Base-by-base conservation (phyloP, 1,140 invertebrate species). In the silkworm (Bombyx mori) region DNA sequence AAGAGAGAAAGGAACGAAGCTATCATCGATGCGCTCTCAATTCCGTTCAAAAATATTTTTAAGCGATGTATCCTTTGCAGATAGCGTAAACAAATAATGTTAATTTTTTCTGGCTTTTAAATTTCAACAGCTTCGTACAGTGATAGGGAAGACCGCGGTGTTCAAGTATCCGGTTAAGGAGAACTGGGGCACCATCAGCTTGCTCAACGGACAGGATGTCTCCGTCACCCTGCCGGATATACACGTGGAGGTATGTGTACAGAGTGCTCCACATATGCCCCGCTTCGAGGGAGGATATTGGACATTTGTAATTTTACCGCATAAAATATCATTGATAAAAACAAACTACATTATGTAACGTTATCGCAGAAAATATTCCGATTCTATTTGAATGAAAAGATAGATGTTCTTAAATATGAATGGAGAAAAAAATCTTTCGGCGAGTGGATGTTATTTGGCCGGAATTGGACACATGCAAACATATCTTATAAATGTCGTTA, bases 141-240 rank as follows among this genome's bases (percentile, higher is more conserved):
- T 66, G 22, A 68, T 81, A 42, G 74, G 68, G 8, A 53, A 69
- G 1, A 51, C 47, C 22, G 75, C 83, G 8, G 68, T 88, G 5
- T 83, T 76, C 66, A 82, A 85, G 59, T 82, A 83, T 52, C 90
- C 90, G 0, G 66, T 82, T n/a, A 88, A 82, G 45, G 88, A 88
- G 47, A 82, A 86, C 44, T 91, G 91, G 91, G 79, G 89, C n/a
- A 72, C 75, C 44, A 65, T 91, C 42, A 83, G 62, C 42, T 73
- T 85, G 62, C 59, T 69, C 8, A 80, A 77, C 52, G 88, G 87
- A 53, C 88, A 90, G 58, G 89, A 90, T 53, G 56, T 91, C 42
- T 74, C 79, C 22, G 60, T 91, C 0, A 49, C 75, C 1, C 62
- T 91, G 8, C 75, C 79, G 0, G 79, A 89, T 48, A 75, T 87